A percentile compares a stretch with the other conserved stretches of the same genome.
phyloP scores from a whole-genome alignment of 2,888 invertebrate species.

The Leucoma salicis region DNA sequence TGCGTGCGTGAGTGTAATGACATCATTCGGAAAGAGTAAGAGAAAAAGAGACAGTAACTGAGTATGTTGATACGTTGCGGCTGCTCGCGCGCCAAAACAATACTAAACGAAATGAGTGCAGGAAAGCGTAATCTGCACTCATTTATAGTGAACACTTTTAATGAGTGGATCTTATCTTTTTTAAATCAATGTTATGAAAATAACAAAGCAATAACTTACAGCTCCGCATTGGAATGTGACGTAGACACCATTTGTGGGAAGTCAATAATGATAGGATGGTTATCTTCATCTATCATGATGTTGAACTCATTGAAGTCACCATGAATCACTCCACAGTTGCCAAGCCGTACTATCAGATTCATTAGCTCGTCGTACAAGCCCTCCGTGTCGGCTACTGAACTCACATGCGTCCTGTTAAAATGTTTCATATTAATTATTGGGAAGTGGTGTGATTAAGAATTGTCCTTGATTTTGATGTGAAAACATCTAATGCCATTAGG shows the following conservation, averaged over 20 bases:
- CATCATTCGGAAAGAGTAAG: no score
- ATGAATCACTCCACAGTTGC: slow-evolving; percentile 97
- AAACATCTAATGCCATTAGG: neutral
- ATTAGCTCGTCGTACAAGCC: slow-evolving; percentile 95
- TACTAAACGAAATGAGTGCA: no score
- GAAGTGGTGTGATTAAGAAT: no score
- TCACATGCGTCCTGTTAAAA: slow-evolving; percentile 82
- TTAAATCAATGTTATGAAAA: neutral
- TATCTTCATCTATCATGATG: slow-evolving; percentile 92
- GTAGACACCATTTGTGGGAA: slow-evolving; percentile 99
- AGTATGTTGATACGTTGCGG: no score
- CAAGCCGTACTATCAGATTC: slow-evolving; percentile 94
- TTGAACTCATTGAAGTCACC: slow-evolving; percentile 99
- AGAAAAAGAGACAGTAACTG: no score
- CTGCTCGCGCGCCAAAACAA: no score
- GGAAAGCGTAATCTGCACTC: no score
- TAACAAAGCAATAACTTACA: slow-evolving; percentile 75
- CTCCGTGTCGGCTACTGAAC: slow-evolving; percentile 85
- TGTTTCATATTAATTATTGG: no score
- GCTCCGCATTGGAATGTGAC: slow-evolving; percentile 94
- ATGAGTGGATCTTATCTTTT: no score
- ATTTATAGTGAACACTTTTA: no score
- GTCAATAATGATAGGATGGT: slow-evolving; percentile 94
- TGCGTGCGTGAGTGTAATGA: no score
- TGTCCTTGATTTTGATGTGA: no score